Evolutionary conservation across 2,113 vertebrate species (phyloP).

Genomic region (Syrrhaptes paradoxus): DNA sequence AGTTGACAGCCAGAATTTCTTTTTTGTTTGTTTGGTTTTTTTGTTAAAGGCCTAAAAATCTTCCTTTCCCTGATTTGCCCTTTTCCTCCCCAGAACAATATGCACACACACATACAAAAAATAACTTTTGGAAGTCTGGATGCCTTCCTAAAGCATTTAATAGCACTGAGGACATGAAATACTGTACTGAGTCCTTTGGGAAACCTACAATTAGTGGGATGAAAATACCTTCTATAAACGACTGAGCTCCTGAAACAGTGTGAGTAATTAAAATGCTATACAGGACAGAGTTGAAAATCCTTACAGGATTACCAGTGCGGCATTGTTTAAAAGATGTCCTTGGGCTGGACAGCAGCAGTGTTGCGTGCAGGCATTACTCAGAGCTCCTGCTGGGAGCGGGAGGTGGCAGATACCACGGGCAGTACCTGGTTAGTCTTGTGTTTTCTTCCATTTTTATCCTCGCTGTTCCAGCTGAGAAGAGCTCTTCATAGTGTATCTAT

Average conservation of each 20-base stretch:
- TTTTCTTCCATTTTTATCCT: background rate
- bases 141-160: slow-evolving; percentile 1
- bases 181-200: slow-evolving; percentile 9
- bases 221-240: slow-evolving; percentile 49
- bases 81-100: background rate
- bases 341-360: background rate
- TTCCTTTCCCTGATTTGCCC: background rate
- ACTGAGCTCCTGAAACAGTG: slow-evolving; percentile 33
- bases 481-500: background rate
- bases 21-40: background rate
- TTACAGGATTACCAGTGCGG: slow-evolving; percentile 48
- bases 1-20: background rate
- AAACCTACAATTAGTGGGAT: slow-evolving; percentile 32
- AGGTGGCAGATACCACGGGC: background rate
- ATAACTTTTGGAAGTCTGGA: background rate
- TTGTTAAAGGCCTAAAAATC: background rate
- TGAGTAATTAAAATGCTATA: slow-evolving; percentile 33
- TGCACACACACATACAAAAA: background rate
- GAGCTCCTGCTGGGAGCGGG: background rate
- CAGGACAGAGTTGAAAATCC: slow-evolving; percentile 49
- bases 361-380: background rate
- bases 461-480: background rate
- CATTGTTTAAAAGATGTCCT: slow-evolving; percentile 35
- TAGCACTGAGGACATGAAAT: background rate
- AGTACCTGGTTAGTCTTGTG: background rate